Evolutionary conservation across 2,113 vertebrate species (phyloP).

Genomic region (Paramormyrops kingsleyae): DNA sequence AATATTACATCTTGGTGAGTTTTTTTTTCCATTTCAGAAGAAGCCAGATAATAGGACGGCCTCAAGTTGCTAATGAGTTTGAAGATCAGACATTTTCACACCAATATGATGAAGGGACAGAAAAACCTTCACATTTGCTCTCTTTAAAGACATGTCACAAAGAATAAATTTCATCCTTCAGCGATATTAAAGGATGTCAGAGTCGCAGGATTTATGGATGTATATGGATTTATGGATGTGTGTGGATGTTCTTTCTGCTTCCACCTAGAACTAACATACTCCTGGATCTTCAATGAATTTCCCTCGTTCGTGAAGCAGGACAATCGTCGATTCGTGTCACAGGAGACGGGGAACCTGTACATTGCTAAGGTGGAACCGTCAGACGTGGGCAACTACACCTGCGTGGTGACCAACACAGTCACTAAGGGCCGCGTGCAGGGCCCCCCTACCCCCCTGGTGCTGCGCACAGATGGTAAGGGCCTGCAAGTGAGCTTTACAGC

Average conservation of each 20-base stretch:
- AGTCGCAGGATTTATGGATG: neutral
- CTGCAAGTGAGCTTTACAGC: neutral
- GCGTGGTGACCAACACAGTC: constrained; percentile 85
- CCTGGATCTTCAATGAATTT: constrained; percentile 97
- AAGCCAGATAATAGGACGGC: constrained; percentile 37
- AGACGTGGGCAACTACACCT: constrained; percentile 92
- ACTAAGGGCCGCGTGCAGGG: constrained; percentile 82
- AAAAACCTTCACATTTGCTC: constrained; percentile 31
- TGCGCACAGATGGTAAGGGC: constrained; percentile 83
- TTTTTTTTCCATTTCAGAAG: constrained; percentile 23
- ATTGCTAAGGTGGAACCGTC: constrained; percentile 92
- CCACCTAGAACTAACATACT: constrained; percentile 80
- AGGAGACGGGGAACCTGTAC: constrained; percentile 91
- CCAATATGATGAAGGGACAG: constrained; percentile 31
- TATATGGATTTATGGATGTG: neutral
- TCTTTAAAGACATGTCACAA: neutral
- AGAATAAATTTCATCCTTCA: neutral
- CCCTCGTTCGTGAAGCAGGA: constrained; percentile 87
- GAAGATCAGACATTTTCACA: constrained; percentile 42
- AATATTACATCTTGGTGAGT: constrained; percentile 30
- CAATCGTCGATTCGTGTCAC: constrained; percentile 86
- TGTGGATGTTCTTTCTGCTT: neutral
- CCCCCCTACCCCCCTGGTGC: constrained; percentile 81
- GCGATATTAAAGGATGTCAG: neutral
- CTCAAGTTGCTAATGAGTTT: constrained; percentile 23